A percentile compares a stretch with the other conserved stretches of the same genome.
Evolutionary conservation across 2,113 vertebrate species (phyloP).

Genomic region (Nanorana parkeri): DNA sequence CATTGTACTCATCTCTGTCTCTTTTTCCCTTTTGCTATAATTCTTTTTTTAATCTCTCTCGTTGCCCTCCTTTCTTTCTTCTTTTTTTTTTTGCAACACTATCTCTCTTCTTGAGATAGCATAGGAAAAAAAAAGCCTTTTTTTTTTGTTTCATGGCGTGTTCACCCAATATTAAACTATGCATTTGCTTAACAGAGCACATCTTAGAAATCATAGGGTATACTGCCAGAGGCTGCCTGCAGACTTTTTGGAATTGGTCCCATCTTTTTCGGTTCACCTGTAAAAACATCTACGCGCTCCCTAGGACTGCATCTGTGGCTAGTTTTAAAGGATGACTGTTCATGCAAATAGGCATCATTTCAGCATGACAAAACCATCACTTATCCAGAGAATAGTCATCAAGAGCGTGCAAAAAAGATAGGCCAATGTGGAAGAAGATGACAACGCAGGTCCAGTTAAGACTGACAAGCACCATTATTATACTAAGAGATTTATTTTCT

Average conservation of each 20-base stretch:
- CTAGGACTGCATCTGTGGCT: constrained; percentile 84
- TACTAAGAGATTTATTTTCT: no score
- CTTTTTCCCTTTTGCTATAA: background rate
- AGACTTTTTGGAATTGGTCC: constrained; percentile 81
- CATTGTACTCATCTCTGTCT: constrained; percentile 59
- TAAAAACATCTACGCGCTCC: constrained; percentile 87
- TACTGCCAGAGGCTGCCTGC: constrained; percentile 82
- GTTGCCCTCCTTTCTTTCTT: no score
- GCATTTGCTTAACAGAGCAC: constrained; percentile 80
- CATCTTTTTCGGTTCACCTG: constrained; percentile 88
- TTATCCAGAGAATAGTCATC: constrained; percentile 73
- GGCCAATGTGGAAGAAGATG: background rate
- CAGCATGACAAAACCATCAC: constrained; percentile 79
- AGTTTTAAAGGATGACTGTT: constrained; percentile 84
- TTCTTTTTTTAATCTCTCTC: no score
- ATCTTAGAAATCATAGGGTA: constrained; percentile 84
- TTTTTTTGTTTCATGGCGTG: constrained; percentile 69
- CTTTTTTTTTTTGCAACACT: constrained; percentile 2
- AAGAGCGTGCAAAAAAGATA: constrained; percentile 31
- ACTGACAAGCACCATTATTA: no score
- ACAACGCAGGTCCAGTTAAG: background rate
- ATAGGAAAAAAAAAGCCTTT: constrained; percentile 62
- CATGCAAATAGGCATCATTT: constrained; percentile 84
- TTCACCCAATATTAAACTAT: constrained; percentile 82
- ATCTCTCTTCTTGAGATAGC: constrained; percentile 67